Evolutionary conservation across 2,113 vertebrate genomes (phyloP), one percentile per base, ranked within the genome.

Genomic region (Sebastes fasciatus): DNA sequence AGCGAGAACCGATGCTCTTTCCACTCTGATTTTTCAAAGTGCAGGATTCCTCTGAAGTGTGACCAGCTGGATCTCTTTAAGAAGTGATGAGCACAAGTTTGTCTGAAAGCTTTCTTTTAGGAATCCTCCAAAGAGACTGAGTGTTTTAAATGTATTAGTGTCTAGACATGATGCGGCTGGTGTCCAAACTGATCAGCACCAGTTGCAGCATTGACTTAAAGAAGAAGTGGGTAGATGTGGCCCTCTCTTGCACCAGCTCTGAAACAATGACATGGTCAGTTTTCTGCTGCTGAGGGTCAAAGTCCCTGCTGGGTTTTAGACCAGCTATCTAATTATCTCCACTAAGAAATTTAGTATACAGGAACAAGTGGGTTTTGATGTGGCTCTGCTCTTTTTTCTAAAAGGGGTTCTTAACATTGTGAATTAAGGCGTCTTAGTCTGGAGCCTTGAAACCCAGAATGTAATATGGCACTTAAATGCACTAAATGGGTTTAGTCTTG

Each of bases 61-160:
- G 43, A 62, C 80, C 74, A 76, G 62, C 73, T 89, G 74, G 76
- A 66, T 77, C 66, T 80, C 14, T 77, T 90, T 62, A 92, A 89
- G 87, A 79, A 88, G 72, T 86, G 43, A 89, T 86, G 74, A 82
- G 61, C 61, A 84, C 11, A 77, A 46, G 55, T 79, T 78, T 55
- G n/a, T 80, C 51, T 71, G 58, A 87, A 70, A 54, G 60, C 63
- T 64, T 77, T 57, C 17, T 80, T 81, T 83, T 11, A 79, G 70
- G 10, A 79, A 69, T 57, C 63, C 68, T 77, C 58, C 57, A 46
- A 71, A 60, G 62, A 62, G 43, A 79, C 13, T 26, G 43, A 68
- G 68, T 77, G 49, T 62, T 83, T 66, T 17, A 69, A 75, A 65
- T 51, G 23, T 67, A n/a, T 85, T 45, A 9, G 45, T 46, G 80